Evolutionary conservation across 2,797 vertebrate species (phyloP).

Genomic region (Platalea minor): DNA sequence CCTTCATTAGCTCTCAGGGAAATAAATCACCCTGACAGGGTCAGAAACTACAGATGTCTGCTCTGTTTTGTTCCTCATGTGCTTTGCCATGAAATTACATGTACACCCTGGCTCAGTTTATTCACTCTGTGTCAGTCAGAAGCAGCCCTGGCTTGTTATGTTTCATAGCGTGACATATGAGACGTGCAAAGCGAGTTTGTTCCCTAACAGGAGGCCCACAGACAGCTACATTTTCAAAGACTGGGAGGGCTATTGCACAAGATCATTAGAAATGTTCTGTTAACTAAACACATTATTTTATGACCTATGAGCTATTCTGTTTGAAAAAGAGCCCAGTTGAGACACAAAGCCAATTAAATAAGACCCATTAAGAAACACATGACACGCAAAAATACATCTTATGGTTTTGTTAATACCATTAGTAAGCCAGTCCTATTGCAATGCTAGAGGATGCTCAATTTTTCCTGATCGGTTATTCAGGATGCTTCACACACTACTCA

Average conservation of each 20-base stretch:
- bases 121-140: not conserved
- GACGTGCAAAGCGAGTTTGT: not conserved
- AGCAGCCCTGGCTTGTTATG: not conserved
- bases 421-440: conserved; percentile 16
- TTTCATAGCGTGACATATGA: not conserved
- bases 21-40: not conserved
- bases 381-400: not conserved
- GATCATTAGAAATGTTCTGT: conserved; percentile 21
- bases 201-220: not conserved
- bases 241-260: not conserved
- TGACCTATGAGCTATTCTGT: not conserved
- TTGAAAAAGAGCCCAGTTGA: conserved; percentile 15
- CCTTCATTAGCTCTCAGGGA: not conserved
- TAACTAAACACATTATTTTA: conserved; percentile 25
- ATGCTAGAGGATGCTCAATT: not conserved
- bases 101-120: not conserved
- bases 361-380: not conserved
- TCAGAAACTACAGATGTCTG: not conserved
- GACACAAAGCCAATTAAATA: conserved; percentile 22
- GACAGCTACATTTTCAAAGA: conserved; percentile 25
- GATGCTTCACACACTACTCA: not conserved
- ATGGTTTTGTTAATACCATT: not conserved
- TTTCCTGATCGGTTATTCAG: conserved; percentile 1
- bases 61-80: not conserved
- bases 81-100: not conserved